Percentiles rank a stretch among this genome's conserved stretches.
phyloP scores from a whole-genome alignment of 1,140 invertebrate species.

The Platorchestia sp. region DNA sequence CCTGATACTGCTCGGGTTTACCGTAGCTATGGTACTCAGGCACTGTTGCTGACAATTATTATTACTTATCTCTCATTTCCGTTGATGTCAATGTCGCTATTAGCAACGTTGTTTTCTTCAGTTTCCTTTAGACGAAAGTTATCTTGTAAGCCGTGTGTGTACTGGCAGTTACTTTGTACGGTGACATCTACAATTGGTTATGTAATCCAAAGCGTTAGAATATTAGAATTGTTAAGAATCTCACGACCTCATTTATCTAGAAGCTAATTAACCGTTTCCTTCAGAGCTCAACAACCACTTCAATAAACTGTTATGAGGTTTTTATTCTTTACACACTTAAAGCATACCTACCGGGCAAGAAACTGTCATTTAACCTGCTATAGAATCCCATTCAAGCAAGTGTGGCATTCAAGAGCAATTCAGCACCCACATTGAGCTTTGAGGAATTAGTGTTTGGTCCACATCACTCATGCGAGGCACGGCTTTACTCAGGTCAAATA shows the following conservation, averaged over 20 bases:
- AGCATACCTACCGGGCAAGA: not conserved
- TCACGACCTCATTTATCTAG: not conserved
- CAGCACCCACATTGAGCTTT: not conserved
- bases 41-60: too few relatives aligned
- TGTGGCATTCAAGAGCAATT: not conserved
- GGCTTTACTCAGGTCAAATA: not conserved
- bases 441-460: not conserved
- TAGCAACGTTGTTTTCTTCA: too few relatives aligned
- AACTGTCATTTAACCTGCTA: not conserved
- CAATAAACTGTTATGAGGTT: not conserved
- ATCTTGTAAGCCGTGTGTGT: not conserved
- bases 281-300: not conserved
- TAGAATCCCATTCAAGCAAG: not conserved
- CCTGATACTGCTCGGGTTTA: too few relatives aligned
- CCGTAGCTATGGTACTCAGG: too few relatives aligned
- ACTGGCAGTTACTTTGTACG: not conserved
- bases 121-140: too few relatives aligned
- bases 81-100: not conserved
- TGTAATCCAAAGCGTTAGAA: not conserved
- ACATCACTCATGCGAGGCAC: not conserved
- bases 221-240: not conserved
- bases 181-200: not conserved
- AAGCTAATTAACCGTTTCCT: not conserved
- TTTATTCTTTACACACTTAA: not conserved
- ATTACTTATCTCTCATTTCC: not conserved